Evolutionary conservation across 1,140 invertebrate species (phyloP), one percentile per base, ranked within the genome.

Genomic region (Cyclargus thomasi): DNA sequence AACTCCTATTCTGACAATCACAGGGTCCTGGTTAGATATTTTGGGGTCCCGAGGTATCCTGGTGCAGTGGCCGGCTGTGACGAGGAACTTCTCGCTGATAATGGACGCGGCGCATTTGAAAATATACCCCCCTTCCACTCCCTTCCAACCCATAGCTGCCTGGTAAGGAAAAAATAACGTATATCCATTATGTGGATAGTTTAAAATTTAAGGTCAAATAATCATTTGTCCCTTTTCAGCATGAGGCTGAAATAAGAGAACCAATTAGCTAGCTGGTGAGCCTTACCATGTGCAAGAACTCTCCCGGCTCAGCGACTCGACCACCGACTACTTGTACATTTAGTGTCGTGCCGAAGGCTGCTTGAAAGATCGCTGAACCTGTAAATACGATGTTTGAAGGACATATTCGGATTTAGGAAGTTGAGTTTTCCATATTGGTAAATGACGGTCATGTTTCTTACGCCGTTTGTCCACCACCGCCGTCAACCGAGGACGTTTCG

Each of bases 11-110:
- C 80, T 68, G 0, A 81, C 76, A 23, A 83, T 77, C 67, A 79
- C 72, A 20, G 55, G 55, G 18, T 20, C 55, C 11, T 20, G 55
- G 20, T 59, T 59, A 11, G 55, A 59, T 59, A 59, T 59, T 11
- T 21, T 59, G 10, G 1, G 81, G 81, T 2, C 69, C 55, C 8
- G 64, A 65, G 59, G 74, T 14, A 23, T 57, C 10, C 14, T 73
- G 0, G 76, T 71, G 35, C 81, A 83, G 53, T 83, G 81, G 1
- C 74, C 81, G 11, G 81, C 79, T 0, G 81, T 80, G 10, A 83
- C 22, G 1, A 83, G 59, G 36, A 74, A 80, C 62, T 72, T 80
- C 0, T 67, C 23, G 22, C 81, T 83, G 55, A 83, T 77, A 0
- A 83, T 67, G 1, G 80, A 68, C 35, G 75, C 73, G 17, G 76